phyloP scores from a whole-genome alignment of 2,797 vertebrate species.

The Crax fasciolata region DNA sequence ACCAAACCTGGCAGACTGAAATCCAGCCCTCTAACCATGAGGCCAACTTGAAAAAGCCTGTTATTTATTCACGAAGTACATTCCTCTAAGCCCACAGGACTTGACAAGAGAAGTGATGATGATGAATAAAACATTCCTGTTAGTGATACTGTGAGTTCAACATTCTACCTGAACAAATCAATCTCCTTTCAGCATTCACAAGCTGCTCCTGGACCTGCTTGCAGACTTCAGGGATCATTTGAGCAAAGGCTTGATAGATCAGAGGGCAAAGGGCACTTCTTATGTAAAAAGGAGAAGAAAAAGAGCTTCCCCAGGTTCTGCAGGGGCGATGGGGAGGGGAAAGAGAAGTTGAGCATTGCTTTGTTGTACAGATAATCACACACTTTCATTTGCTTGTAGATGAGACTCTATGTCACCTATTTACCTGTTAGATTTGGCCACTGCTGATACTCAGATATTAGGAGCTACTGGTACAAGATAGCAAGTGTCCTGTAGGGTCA shows the following conservation, averaged over 20 bases:
- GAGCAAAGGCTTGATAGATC: background rate
- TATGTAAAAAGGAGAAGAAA: background rate
- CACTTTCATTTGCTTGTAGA: background rate
- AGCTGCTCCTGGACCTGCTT: background rate
- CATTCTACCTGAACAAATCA: background rate
- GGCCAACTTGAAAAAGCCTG: slow-evolving; percentile 7
- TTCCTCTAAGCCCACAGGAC: slow-evolving; percentile 28
- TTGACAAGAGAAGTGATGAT: slow-evolving; percentile 11
- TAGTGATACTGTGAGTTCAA: slow-evolving; percentile 35
- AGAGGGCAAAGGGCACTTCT: background rate
- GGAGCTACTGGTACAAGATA: background rate
- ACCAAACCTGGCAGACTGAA: slow-evolving; percentile 17
- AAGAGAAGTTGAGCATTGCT: background rate
- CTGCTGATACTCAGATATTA: background rate
- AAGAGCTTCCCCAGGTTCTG: background rate
- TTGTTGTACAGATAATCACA: background rate
- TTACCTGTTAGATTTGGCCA: background rate
- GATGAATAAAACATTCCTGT: slow-evolving; percentile 60
- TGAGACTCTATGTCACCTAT: background rate
- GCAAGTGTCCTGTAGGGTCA: background rate
- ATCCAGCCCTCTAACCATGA: background rate
- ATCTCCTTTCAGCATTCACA: slow-evolving; percentile 9
- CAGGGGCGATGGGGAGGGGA: background rate
- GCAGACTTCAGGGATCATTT: slow-evolving; percentile 18
- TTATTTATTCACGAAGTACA: slow-evolving; percentile 64